These are phyloP conservation scores for Hybos culiciformis DNA, from an alignment of 2,888 invertebrate genomes.

Conservation along the genomic window DNA sequence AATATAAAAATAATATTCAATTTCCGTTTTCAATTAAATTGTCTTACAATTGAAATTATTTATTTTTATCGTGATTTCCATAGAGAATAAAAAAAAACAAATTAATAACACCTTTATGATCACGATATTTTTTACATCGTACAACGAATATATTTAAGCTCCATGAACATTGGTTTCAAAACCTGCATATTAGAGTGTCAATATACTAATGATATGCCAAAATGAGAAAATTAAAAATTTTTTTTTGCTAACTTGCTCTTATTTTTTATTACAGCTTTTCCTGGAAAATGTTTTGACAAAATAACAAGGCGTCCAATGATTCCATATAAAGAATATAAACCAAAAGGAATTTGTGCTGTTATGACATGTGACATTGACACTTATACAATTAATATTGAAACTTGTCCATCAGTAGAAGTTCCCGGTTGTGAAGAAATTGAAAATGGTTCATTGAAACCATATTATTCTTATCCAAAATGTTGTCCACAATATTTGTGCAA, in stretches of 20 bases:
- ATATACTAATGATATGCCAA: too few species aligned
- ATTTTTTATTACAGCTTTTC: conserved; percentile 24
- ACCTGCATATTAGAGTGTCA: too few species aligned
- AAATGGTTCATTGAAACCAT: conserved; percentile 27
- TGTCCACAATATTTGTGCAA: conserved; percentile 32
- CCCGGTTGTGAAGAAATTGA: conserved; percentile 32
- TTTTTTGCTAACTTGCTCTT: conserved; percentile 3
- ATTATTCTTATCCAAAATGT: conserved; percentile 32
- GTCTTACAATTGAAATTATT: too few species aligned
- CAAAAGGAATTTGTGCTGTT: conserved; percentile 33
- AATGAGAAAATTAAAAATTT: not conserved
- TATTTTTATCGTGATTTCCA: too few species aligned
- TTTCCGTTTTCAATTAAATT: too few species aligned
- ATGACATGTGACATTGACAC: conserved; percentile 30
- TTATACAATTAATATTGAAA: conserved; percentile 31
- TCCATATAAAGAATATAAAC: conserved; percentile 32
- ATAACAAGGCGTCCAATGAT: conserved; percentile 29
- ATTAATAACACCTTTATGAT: too few species aligned
- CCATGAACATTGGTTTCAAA: too few species aligned
- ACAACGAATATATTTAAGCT: too few species aligned
- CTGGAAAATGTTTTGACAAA: conserved; percentile 33
- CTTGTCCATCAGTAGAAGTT: conserved; percentile 32
- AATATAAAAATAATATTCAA: too few species aligned
- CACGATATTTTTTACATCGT: too few species aligned
- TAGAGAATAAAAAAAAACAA: too few species aligned